A percentile compares a stretch with the other conserved stretches of the same genome.
phyloP scores from a whole-genome alignment of 2,888 invertebrate species.

The Operophtera brumata region DNA sequence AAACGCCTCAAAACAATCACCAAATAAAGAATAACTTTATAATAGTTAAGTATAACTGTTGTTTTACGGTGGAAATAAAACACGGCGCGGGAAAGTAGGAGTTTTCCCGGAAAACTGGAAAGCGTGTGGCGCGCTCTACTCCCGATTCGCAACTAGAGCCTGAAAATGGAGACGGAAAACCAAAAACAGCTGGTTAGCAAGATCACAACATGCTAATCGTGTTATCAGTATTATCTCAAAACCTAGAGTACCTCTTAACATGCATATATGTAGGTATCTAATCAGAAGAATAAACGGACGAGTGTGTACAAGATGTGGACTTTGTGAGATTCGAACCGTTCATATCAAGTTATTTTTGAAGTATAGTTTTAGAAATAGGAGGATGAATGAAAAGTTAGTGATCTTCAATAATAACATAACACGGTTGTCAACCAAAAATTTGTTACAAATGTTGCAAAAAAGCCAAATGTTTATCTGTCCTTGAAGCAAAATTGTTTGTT shows the following conservation, averaged over 20 bases:
- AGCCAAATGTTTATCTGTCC: no score
- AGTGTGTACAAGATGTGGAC: not conserved
- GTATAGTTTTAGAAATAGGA: not conserved
- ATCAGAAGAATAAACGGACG: conserved; percentile 20
- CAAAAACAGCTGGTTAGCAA: conserved; percentile 28
- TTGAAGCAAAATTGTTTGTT: no score
- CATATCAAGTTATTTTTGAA: not conserved
- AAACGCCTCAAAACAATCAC: not conserved
- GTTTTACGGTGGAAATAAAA: not conserved
- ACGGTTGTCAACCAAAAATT: no score
- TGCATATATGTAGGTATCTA: conserved; percentile 18
- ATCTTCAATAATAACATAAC: no score
- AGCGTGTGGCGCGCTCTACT: conserved; percentile 50
- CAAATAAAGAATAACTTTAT: not conserved
- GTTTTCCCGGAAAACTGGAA: conserved; percentile 38
- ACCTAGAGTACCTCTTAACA: conserved; percentile 5
- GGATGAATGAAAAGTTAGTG: no score
- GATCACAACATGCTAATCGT: conserved; percentile 32
- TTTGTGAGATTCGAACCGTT: not conserved
- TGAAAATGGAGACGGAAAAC: conserved; percentile 44
- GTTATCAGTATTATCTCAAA: conserved; percentile 32
- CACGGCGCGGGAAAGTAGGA: conserved; percentile 33
- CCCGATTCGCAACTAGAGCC: conserved; percentile 49
- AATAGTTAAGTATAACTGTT: not conserved
- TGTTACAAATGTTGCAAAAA: no score